Percentiles rank a stretch among this genome's conserved stretches.
Conservation (phyloP, 2,113 vertebrate species). For the Lycaon pictus region DNA sequence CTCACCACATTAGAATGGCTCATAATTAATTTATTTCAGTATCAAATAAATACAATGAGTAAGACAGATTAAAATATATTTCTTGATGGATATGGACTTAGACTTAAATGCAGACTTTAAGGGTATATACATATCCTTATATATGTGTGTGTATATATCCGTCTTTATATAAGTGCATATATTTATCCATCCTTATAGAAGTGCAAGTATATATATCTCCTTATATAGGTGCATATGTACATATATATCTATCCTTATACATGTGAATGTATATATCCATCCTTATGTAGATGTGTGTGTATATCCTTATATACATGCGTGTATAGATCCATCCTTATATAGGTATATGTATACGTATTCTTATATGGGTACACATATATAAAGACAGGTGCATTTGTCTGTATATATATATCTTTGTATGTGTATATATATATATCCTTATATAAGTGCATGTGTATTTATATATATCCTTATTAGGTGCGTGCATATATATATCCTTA, state of each 20-base stretch:
- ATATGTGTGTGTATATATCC: not conserved
- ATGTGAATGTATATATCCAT: too few relatives aligned
- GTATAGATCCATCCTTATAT: not conserved
- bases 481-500: not conserved
- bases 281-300: not conserved
- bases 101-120: not conserved
- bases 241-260: not conserved
- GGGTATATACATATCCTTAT: not conserved
- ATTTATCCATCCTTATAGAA: not conserved
- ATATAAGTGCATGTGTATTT: too few relatives aligned
- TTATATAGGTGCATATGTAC: not conserved
- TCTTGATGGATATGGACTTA: not conserved
- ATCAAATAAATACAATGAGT: conserved; percentile 22
- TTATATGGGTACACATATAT: not conserved
- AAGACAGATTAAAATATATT: conserved; percentile 2
- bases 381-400: too few relatives aligned
- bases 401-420: not conserved
- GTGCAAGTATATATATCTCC: too few relatives aligned
- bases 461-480: not conserved
- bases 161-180: not conserved
- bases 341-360: not conserved
- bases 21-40: conserved; percentile 8
- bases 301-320: not conserved
- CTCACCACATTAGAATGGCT: not conserved
- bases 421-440: not conserved